These are phyloP conservation scores for Tillus elongatus DNA, from an alignment of 2,888 invertebrate species.

Conservation along the genomic window DNA sequence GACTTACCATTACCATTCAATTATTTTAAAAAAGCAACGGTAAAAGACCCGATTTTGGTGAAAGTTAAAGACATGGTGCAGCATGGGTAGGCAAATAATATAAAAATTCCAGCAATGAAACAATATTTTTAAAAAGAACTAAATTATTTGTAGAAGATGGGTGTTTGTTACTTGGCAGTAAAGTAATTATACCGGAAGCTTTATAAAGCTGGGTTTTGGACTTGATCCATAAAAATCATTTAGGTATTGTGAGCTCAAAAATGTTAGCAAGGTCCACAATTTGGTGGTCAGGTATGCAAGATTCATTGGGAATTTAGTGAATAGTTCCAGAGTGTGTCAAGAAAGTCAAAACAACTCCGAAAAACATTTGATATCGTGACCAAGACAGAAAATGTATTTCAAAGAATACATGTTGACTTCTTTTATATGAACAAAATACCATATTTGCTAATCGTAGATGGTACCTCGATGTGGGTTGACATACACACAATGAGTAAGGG, in stretches of 20 bases:
- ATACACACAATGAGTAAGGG: not conserved
- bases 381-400: not conserved
- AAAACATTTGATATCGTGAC: not conserved
- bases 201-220: not conserved
- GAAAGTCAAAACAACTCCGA: not conserved
- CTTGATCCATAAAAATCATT: not conserved
- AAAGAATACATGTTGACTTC: not conserved
- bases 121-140: not conserved
- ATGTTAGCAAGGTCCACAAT: not conserved
- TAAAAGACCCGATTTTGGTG: not conserved
- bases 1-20: too few relatives aligned
- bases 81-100: not conserved
- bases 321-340: not conserved
- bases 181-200: not conserved
- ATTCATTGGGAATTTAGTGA: not conserved
- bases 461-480: not conserved
- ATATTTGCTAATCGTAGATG: not conserved
- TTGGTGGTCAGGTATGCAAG: conserved; percentile 5
- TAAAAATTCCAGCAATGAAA: not conserved
- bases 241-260: conserved; percentile 5
- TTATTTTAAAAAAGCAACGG: too few relatives aligned
- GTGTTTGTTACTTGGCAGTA: not conserved
- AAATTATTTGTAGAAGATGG: not conserved
- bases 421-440: not conserved
- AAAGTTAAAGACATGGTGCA: not conserved